Evolutionary conservation across 1,140 invertebrate species (phyloP).

Genomic region (Drosophila arawakana): DNA sequence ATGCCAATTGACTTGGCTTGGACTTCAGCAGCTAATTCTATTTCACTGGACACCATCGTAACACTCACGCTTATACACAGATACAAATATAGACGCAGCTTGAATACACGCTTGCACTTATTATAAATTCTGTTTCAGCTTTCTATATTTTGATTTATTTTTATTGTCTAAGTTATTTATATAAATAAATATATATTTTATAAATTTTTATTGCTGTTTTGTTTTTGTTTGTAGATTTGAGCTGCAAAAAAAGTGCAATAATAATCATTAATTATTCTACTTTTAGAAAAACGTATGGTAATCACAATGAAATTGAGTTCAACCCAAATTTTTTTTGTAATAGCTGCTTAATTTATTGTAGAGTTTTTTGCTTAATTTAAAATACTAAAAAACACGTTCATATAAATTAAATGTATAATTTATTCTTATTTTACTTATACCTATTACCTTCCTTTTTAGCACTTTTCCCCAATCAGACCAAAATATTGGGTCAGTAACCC

Average conservation of each 20-base stretch:
- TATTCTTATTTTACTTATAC: not conserved
- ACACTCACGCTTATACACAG: constrained; percentile 40
- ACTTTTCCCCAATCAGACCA: constrained; percentile 58
- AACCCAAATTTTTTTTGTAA: constrained; percentile 19
- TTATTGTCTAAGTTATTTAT: constrained; percentile 12
- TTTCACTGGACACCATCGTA: constrained; percentile 53
- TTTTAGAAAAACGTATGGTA: not conserved
- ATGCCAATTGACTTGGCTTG: constrained; percentile 21
- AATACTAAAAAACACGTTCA: no score
- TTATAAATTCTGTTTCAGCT: constrained; percentile 31
- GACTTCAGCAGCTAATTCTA: constrained; percentile 15
- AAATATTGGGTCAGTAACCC: constrained; percentile 66
- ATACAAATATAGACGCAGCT: constrained; percentile 42
- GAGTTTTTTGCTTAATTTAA: not conserved
- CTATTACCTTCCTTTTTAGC: constrained; percentile 32
- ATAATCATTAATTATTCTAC: constrained; percentile 7
- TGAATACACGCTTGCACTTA: constrained; percentile 42
- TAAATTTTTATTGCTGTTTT: not conserved
- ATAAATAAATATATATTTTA: constrained; percentile 12
- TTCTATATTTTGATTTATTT: constrained; percentile 11
- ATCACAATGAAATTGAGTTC: constrained; percentile 29
- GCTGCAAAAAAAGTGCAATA: constrained; percentile 16
- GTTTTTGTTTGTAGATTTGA: constrained; percentile 1
- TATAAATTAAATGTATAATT: no score
- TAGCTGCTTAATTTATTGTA: not conserved